Base-by-base conservation (phyloP, 1,140 invertebrate genomes). In the Matsumurasca onukii region DNA sequence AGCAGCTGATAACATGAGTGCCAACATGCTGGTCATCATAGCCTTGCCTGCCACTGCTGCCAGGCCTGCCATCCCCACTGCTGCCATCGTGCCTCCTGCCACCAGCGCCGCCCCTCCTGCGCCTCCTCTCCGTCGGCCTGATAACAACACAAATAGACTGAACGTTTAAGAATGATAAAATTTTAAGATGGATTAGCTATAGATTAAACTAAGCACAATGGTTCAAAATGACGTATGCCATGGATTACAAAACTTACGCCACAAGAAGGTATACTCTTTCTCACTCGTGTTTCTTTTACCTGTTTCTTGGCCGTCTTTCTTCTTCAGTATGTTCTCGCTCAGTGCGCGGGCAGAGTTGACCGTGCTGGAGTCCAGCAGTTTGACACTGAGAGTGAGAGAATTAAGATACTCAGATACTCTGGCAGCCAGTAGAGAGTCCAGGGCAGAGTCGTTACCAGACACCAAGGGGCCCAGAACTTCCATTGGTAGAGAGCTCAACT, bases 31-130 rank as follows among this genome's bases (percentile, higher is more conserved):
- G 0, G 90, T 91, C 89, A 93, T 91, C 15, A 93, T 75, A 1
- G 91, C 91, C 78, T 93, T 93, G 24, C 91, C 91, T 3, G 91
- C 90, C 1, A 92, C 78, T 52, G 91, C 80, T 0, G 91, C 91
- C 3, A 93, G 76, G 0, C 86, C 89, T 12, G 89, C 90, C 57
- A 93, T 81, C 2, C 86, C 91, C 9, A 92, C 74, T 0, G 90
- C 89, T 73, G 90, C 87, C 0, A 92, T 76, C 1, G 89, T 92
- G 1, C 81, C 83, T n/a, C 57, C 67, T n/a, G 67, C 67, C 67
- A 30, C 39, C 34, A 68, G 24, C 24, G 67, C 67, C 1, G 48
- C 66, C 1, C 51, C 52, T 13, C 51, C 49, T n/a, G 48, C 66
- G 25, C 48, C 39, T 0, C 67, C 67, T 27, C 63, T 68, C 48